A percentile compares a stretch with the other conserved stretches of the same genome.
Evolutionary conservation across 2,888 invertebrate species (phyloP).

Genomic region (Drosophila kambysellisi): DNA sequence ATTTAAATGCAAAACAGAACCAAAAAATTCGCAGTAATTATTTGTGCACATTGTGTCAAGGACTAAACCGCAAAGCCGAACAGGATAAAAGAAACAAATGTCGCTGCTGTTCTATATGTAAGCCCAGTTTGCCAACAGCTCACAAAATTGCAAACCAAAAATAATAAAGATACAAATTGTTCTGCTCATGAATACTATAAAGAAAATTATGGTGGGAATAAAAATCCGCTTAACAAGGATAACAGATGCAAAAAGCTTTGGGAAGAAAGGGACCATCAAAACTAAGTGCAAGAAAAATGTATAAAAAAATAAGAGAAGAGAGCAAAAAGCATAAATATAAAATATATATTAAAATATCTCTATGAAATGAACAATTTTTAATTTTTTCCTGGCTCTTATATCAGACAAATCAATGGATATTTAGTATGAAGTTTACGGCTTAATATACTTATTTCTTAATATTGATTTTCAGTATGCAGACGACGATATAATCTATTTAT

Average conservation of each 20-base stretch:
- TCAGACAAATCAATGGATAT: background rate
- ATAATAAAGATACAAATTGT: conserved; percentile 6
- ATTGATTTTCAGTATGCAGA: conserved; percentile 14
- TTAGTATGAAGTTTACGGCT: background rate
- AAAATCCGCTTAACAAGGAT: conserved; percentile 40
- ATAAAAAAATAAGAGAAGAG: background rate
- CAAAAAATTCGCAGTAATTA: conserved; percentile 45
- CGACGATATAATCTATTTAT: conserved; percentile 24
- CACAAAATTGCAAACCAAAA: background rate
- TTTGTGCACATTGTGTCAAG: conserved; percentile 54
- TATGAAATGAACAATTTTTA: background rate
- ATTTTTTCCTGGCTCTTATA: too few relatives aligned
- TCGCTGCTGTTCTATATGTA: too few relatives aligned
- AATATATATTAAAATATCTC: background rate
- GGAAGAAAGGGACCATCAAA: too few relatives aligned
- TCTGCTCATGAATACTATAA: conserved; percentile 11
- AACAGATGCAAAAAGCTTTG: background rate
- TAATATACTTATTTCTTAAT: background rate
- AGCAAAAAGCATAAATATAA: background rate
- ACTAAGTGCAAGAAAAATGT: background rate
- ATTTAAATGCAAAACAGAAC: conserved; percentile 50
- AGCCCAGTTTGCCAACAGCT: background rate
- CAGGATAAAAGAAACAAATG: conserved; percentile 25
- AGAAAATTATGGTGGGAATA: conserved; percentile 25
- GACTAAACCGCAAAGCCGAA: conserved; percentile 43